Evolutionary conservation across 2,113 vertebrate genomes (phyloP).

Genomic region (Neodontobutis hainanensis): DNA sequence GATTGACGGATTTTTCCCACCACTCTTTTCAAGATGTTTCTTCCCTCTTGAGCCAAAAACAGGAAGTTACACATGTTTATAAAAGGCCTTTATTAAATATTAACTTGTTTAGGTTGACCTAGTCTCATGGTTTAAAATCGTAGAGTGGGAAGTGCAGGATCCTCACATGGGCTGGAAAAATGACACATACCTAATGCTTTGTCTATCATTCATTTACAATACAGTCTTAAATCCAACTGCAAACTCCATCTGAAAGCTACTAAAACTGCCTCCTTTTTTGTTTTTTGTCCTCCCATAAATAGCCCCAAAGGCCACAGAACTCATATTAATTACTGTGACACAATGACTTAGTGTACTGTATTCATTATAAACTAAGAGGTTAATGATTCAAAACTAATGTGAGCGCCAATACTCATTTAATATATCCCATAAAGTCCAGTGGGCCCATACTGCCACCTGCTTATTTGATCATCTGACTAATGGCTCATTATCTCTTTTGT

Average conservation of each 20-base stretch:
- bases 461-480: constrained; percentile 24
- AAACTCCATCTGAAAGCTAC: neutral
- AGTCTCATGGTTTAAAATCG: too few relatives aligned
- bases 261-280: neutral
- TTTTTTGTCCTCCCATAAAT: neutral
- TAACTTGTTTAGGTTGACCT: too few relatives aligned
- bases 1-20: too few relatives aligned
- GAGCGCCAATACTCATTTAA: constrained; percentile 29
- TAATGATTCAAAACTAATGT: constrained; percentile 10
- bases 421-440: constrained; percentile 23
- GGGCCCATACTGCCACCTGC: neutral
- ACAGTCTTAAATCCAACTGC: too few relatives aligned
- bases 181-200: too few relatives aligned
- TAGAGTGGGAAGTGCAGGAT: too few relatives aligned
- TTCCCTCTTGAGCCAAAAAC: too few relatives aligned
- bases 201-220: too few relatives aligned
- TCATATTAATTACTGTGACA: neutral
- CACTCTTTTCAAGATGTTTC: too few relatives aligned
- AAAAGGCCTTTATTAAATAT: too few relatives aligned
- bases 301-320: neutral
- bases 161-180: too few relatives aligned
- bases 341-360: neutral
- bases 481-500: constrained; percentile 34
- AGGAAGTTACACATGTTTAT: too few relatives aligned
- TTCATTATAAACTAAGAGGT: constrained; percentile 7